Percentiles rank a stretch among this genome's conserved stretches.
Conservation (phyloP, 2,797 vertebrate genomes). For the Eupleurogrammus muticus region DNA sequence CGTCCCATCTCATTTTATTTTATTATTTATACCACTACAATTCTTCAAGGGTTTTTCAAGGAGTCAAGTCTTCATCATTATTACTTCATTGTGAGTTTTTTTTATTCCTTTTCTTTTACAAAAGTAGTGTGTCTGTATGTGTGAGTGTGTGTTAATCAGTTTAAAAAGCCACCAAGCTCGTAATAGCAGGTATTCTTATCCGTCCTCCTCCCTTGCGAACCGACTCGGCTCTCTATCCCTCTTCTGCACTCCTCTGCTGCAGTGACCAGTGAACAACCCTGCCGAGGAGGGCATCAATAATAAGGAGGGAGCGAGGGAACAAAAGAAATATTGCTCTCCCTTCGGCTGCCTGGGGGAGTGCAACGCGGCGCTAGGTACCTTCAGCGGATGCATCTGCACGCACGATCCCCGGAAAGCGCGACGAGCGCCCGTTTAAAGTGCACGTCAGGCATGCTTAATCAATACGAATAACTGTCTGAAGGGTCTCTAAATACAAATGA, state of each 20-base stretch:
- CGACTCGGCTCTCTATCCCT: slow-evolving; percentile 17
- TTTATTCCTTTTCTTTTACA: no score
- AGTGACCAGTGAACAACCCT: slow-evolving; percentile 66
- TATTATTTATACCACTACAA: no score
- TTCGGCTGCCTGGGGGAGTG: slow-evolving; percentile 29
- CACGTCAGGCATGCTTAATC: slow-evolving; percentile 43
- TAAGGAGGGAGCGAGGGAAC: slow-evolving; percentile 41
- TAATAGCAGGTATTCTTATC: slow-evolving; percentile 34
- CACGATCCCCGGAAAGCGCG: slow-evolving; percentile 7
- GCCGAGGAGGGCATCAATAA: slow-evolving; percentile 58
- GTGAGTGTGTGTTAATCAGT: slow-evolving; percentile 17
- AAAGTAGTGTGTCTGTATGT: background rate
- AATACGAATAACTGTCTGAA: slow-evolving; percentile 50
- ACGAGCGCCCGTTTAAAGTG: slow-evolving; percentile 42
- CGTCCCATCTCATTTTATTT: no score
- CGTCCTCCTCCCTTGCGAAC: slow-evolving; percentile 17
- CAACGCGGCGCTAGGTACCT: slow-evolving; percentile 16
- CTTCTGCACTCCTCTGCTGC: slow-evolving; percentile 36
- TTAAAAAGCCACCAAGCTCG: slow-evolving; percentile 39
- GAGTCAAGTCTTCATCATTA: no score
- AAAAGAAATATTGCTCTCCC: slow-evolving; percentile 45
- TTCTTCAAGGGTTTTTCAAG: no score
- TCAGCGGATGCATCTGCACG: background rate
- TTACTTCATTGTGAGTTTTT: no score
- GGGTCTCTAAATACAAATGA: slow-evolving; percentile 35